A percentile compares a stretch with the other conserved stretches of the same genome.
Evolutionary conservation across 1,140 invertebrate genomes (phyloP).

Genomic region (Drosophila obscura): DNA sequence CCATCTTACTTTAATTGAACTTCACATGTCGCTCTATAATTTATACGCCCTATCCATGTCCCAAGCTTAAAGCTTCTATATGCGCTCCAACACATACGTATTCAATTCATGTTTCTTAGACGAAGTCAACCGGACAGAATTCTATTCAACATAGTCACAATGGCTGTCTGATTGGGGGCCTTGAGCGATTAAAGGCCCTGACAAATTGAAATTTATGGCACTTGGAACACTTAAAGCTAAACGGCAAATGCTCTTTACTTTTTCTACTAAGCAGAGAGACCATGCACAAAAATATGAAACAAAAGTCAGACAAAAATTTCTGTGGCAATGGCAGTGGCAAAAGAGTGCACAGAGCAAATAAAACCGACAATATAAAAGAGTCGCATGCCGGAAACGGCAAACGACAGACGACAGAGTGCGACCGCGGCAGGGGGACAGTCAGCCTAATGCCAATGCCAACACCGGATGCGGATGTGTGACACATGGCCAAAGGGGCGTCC

Average conservation of each 20-base stretch:
- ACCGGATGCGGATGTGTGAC: slow-evolving; percentile 77
- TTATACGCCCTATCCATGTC: no score
- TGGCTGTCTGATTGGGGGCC: slow-evolving; percentile 38
- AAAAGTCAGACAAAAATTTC: slow-evolving; percentile 22
- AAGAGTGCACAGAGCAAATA: slow-evolving; percentile 39
- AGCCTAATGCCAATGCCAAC: slow-evolving; percentile 74
- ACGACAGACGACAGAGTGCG: slow-evolving; percentile 18
- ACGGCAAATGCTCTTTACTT: slow-evolving; percentile 26
- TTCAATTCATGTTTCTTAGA: no score
- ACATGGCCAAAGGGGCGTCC: slow-evolving; percentile 52
- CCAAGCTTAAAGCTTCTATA: no score
- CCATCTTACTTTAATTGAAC: no score
- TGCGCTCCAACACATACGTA: no score
- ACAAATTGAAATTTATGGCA: slow-evolving; percentile 54
- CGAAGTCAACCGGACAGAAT: neutral
- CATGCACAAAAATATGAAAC: slow-evolving; percentile 56
- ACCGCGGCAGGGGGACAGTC: slow-evolving; percentile 5
- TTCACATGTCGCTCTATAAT: no score
- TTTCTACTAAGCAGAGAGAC: slow-evolving; percentile 13
- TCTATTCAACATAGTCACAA: slow-evolving; percentile 29
- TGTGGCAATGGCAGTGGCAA: slow-evolving; percentile 7
- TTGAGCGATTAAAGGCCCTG: slow-evolving; percentile 37
- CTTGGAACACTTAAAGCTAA: slow-evolving; percentile 39
- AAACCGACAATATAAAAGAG: slow-evolving; percentile 58
- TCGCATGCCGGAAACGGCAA: slow-evolving; percentile 72